A percentile compares a stretch with the other conserved stretches of the same genome.
Evolutionary conservation across 2,113 vertebrate species (phyloP).

Genomic region (Saccopteryx bilineata): DNA sequence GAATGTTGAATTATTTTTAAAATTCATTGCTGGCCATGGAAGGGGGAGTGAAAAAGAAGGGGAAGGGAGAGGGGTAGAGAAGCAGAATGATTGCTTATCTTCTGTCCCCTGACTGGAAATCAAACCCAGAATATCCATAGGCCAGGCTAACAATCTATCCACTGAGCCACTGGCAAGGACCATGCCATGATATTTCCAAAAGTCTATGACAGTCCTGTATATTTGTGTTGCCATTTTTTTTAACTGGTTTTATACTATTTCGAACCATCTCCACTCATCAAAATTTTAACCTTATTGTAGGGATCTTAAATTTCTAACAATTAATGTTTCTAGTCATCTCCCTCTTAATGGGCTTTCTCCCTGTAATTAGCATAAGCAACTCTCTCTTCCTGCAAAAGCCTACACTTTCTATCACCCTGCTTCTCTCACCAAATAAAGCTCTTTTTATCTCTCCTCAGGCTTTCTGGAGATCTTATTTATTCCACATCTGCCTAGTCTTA

Average conservation of each 20-base stretch:
- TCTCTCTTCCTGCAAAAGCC: neutral
- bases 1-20: too few species aligned
- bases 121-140: too few species aligned
- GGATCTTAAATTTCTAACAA: neutral
- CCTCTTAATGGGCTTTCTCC: neutral
- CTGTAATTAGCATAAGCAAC: neutral
- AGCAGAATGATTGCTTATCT: too few species aligned
- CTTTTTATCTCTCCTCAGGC: too few species aligned
- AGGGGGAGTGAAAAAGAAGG: too few species aligned
- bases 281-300: neutral
- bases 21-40: too few species aligned
- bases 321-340: neutral
- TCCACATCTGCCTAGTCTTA: neutral
- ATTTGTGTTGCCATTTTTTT: neutral
- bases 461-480: neutral
- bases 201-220: neutral
- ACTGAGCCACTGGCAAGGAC: too few species aligned
- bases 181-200: neutral
- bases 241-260: neutral
- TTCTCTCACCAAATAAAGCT: neutral
- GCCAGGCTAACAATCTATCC: too few species aligned
- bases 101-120: too few species aligned
- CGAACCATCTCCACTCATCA: neutral
- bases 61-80: too few species aligned
- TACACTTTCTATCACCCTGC: neutral